Base-by-base conservation (phyloP, 2,888 invertebrate species). In the Rhagophthalmus giganteus region DNA sequence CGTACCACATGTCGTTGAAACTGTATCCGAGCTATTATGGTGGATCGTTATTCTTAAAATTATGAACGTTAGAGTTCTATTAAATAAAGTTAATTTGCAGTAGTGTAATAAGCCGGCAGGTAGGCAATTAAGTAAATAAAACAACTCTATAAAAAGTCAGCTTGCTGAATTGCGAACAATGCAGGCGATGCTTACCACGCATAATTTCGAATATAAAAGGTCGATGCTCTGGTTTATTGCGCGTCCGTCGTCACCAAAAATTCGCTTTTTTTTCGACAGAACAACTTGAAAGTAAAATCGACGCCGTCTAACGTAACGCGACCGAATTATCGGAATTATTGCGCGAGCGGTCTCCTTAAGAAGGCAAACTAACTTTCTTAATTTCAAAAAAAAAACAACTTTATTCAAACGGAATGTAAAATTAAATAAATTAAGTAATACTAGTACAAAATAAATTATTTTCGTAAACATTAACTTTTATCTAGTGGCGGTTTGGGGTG, bases 361-460 rank as follows among this genome's bases (percentile, higher is more conserved):
- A n/a, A n/a, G n/a, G n/a, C n/a, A n/a, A n/a, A n/a, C n/a, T n/a
- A n/a, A n/a, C n/a, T n/a, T n/a, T n/a, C n/a, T n/a, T n/a, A n/a
- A n/a, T n/a, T n/a, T n/a, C n/a, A n/a, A n/a, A n/a, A n/a, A n/a
- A n/a, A n/a, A n/a, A 40, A 40, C 20, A 35, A 30, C 1, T 50
- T 53, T 37, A 45, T 45, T 45, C 15, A 11, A 24, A 37, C n/a
- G 37, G 53, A 59, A 40, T 55, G 40, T 11, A 5, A 20, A 56
- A 58, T 56, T 59, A 62, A 68, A 66, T 67, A 67, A 66, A 59
- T 64, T 67, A 70, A 69, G 66, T 69, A 65, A n/a, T n/a, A n/a
- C n/a, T n/a, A n/a, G n/a, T n/a, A n/a, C 39, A 51, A 50, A 58
- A 49, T 55, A 60, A 61, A 61, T 57, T 44, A 54, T 34, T 24